Conservation (phyloP, 2,888 invertebrate species). For the Gonocerus acuteangulatus region DNA sequence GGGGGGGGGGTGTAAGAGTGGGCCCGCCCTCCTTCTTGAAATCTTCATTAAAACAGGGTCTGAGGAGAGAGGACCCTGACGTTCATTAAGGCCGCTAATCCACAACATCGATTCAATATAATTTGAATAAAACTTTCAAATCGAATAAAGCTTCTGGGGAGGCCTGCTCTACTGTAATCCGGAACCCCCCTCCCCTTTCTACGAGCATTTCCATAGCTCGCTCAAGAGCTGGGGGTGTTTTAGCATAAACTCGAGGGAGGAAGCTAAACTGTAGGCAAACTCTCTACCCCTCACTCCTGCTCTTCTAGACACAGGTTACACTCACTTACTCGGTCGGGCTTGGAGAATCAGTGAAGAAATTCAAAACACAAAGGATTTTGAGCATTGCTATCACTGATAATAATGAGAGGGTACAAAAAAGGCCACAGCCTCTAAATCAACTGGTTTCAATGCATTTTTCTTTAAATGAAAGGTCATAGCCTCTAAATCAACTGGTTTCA, state of each 20-base stretch:
- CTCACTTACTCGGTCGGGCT: no score
- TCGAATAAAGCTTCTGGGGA: slow-evolving; percentile 12
- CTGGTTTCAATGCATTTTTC: no score
- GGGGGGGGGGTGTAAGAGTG: background rate
- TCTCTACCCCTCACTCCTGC: no score
- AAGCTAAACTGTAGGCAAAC: no score
- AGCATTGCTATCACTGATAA: no score
- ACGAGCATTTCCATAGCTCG: slow-evolving; percentile 13
- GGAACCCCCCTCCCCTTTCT: slow-evolving; percentile 13
- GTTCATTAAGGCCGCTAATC: slow-evolving; percentile 22
- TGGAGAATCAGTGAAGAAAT: no score
- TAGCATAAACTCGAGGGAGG: slow-evolving; percentile 6
- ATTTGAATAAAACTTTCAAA: slow-evolving; percentile 26
- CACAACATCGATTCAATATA: slow-evolving; percentile 16
- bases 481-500: no score
- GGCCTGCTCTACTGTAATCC: slow-evolving; percentile 8
- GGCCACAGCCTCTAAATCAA: no score
- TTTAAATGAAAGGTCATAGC: no score
- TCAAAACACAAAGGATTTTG: no score
- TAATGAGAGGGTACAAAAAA: no score
- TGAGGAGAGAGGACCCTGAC: background rate
- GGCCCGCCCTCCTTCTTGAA: slow-evolving; percentile 7
- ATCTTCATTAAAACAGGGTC: slow-evolving; percentile 19
- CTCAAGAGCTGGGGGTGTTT: slow-evolving; percentile 3
- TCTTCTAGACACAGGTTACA: no score